Conservation (phyloP, 1,140 invertebrate species). For the Wasmannia auropunctata region DNA sequence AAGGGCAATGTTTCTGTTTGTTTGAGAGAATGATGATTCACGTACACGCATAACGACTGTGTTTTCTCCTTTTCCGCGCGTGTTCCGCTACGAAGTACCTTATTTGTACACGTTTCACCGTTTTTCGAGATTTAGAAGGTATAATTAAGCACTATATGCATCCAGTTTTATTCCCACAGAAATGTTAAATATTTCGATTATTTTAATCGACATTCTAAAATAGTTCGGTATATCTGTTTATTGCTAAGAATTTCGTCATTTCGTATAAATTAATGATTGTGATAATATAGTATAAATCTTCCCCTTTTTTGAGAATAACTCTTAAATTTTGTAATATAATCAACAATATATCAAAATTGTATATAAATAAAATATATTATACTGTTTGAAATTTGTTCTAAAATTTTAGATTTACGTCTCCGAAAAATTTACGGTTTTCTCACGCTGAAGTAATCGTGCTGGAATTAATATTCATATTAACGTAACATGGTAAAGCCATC, state of each 20-base stretch:
- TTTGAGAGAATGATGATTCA: conserved; percentile 30
- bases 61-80: background rate
- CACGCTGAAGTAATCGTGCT: background rate
- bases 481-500: background rate
- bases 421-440: background rate
- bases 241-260: background rate
- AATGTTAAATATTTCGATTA: background rate
- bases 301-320: background rate
- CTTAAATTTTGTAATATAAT: background rate
- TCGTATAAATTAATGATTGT: background rate
- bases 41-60: background rate
- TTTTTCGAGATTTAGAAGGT: background rate
- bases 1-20: conserved; percentile 3
- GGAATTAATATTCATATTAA: background rate
- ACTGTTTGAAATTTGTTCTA: background rate
- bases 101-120: background rate
- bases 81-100: background rate
- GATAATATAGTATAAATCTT: background rate
- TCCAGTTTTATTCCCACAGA: background rate
- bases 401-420: background rate
- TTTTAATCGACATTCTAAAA: background rate
- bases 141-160: too few relatives aligned
- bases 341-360: background rate
- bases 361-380: background rate
- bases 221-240: background rate